Percentiles rank a stretch among this genome's conserved stretches.
Evolutionary conservation across 2,797 vertebrate species (phyloP).

Genomic region (Chrysocyon brachyurus): DNA sequence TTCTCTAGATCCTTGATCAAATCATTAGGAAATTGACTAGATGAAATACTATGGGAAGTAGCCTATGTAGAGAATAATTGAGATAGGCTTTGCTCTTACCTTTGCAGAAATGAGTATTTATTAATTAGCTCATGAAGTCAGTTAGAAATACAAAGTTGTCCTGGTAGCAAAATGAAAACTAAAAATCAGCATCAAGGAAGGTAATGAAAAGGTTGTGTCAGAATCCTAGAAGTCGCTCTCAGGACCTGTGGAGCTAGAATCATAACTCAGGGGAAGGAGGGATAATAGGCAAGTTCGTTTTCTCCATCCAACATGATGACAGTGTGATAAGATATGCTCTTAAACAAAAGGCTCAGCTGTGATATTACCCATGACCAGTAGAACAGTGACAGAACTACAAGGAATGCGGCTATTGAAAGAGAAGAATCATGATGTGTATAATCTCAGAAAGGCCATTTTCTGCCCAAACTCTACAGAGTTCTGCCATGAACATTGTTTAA

Average conservation of each 20-base stretch:
- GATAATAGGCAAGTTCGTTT: not conserved
- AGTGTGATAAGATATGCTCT: not conserved
- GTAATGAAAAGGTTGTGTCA: not conserved
- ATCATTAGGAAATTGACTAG: not conserved
- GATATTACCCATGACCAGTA: not conserved
- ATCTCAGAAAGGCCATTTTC: not conserved
- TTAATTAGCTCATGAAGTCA: not conserved
- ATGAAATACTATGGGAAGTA: not conserved
- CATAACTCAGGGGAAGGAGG: not conserved
- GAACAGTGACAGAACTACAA: not conserved
- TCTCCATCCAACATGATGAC: not conserved
- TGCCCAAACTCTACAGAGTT: not conserved
- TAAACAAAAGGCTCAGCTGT: not conserved
- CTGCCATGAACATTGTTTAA: not conserved
- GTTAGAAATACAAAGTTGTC: not conserved
- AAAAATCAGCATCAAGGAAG: not conserved
- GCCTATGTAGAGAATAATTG: not conserved
- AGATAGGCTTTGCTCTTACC: not conserved
- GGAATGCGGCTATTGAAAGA: not conserved
- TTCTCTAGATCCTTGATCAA: not conserved
- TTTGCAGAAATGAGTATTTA: not conserved
- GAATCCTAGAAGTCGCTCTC: not conserved
- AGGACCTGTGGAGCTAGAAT: not conserved
- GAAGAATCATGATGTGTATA: not conserved
- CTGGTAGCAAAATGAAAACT: conserved; percentile 30